Base-by-base conservation (phyloP, 2,888 invertebrate genomes). In the Loripinus fragilis region DNA sequence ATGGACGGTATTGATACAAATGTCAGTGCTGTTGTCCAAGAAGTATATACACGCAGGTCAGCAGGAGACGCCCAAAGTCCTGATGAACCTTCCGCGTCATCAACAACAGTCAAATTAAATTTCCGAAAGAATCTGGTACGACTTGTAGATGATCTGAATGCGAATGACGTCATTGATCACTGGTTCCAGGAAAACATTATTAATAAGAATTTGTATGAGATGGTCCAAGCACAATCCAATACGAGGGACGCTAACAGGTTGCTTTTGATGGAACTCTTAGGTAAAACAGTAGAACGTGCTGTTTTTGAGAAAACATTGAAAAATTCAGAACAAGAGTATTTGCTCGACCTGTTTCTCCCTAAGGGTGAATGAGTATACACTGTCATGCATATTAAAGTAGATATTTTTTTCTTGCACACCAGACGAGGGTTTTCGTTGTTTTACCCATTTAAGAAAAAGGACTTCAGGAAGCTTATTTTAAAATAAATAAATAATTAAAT, bases 111-210 rank as follows among this genome's bases (percentile, higher is more conserved):
- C 10, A 33, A 60, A 33, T 33, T 60, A 30, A 60, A 60, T 23
- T 33, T 33, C 33, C 10, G 33, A 60, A 30, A 8, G 5, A 60
- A 60, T 60, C 2, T 60, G 12, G 33, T 33, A 10, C 1, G 1
- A 17, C 17, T 60, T 5, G 20, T 30, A 20, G 1, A 7, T 10
- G 33, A 60, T 5, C 60, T 60, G 1, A 60, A 60, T 33, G 60
- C 33, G 23, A 33, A 33, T 33, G 60, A 60, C 33, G 15, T 60
- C 1, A 60, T 60, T 33, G 60, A 60, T 33, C 33, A 60, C 28
- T 33, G 25, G 17, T 60, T 60, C 33, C 60, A 60, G 28, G 60
- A 60, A 28, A 60, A 20, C 28, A 60, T 60, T n/a, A 60, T 60
- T 33, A 60, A 17, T 33, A 5, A 60, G 33, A 60, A 60, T 23